Evolutionary conservation across 2,113 vertebrate genomes (phyloP), one percentile per base, ranked within the genome.

Genomic region (Coregonus clupeaformis): DNA sequence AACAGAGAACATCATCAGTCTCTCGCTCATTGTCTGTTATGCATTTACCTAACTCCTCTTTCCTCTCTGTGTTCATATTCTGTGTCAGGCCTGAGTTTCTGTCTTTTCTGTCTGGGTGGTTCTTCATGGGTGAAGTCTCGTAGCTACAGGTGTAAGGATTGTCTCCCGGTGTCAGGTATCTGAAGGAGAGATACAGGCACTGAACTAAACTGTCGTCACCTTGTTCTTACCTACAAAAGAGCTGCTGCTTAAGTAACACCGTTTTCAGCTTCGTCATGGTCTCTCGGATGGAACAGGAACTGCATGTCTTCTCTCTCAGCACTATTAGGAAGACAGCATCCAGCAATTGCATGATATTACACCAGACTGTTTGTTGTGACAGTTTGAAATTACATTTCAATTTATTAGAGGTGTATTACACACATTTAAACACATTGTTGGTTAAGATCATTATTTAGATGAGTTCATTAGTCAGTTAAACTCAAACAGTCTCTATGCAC

Each of bases 121-220:
- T 22, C 65, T 69, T 77, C 75, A 77, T 57, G 72, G 78, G 80
- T 57, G 57, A 75, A 68, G 69, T 71, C 32, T 22, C 25, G 18
- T 24, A 24, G 42, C 42, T 6, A 55, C 82, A 88, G 80, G 80
- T 86, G 77, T 81, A 47, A 78, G 60, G 64, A 68, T 71, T 83
- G 71, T 81, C 81, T 77, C 73, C 67, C 63, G 66, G 81, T 72
- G 74, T 84, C 81, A 68, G n/a, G 71, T 82, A 82, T 86, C 77
- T 69, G 30, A 75, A 78, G 69, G 70, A 74, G 69, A 74, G n/a
- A 36, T 72, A 76, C 66, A 71, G 0, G 30, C 64, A 83, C 79
- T 87, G 72, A 85, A 30, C 52, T 13, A 82, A 78, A 4, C 80
- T 84, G 81, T 84, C 83, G 80, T 79, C 81, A 65, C 69, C 71